Evolutionary conservation across 2,797 vertebrate species (phyloP).

Genomic region (Siniperca undulata): DNA sequence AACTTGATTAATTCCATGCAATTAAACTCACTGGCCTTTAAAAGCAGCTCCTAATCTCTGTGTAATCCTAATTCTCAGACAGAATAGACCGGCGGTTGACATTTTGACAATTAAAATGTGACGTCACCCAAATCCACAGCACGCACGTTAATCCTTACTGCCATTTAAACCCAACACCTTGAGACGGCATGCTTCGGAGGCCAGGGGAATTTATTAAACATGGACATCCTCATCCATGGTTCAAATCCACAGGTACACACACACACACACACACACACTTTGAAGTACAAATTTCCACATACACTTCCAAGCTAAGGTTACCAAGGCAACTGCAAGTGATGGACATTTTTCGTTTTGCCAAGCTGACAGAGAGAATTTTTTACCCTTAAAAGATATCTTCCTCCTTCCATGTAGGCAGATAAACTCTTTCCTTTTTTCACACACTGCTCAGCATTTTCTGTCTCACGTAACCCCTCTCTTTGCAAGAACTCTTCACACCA

Average conservation of each 20-base stretch:
- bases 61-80: slow-evolving; percentile 75
- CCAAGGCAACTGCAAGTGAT: slow-evolving; percentile 70
- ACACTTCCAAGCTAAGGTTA: slow-evolving; percentile 50
- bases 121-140: slow-evolving; percentile 65
- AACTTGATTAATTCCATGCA: slow-evolving; percentile 72
- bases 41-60: slow-evolving; percentile 69
- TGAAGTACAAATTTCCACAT: slow-evolving; percentile 35
- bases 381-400: slow-evolving; percentile 46
- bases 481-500: slow-evolving; percentile 50
- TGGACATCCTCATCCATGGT: slow-evolving; percentile 50
- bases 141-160: slow-evolving; percentile 73
- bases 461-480: slow-evolving; percentile 33
- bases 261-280: slow-evolving; percentile 18
- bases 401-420: slow-evolving; percentile 45
- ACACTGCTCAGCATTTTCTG: slow-evolving; percentile 55
- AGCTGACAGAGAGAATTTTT: slow-evolving; percentile 46
- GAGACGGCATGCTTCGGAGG: slow-evolving; percentile 52
- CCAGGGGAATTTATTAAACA: slow-evolving; percentile 60
- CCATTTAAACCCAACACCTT: slow-evolving; percentile 83
- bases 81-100: slow-evolving; percentile 71
- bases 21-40: slow-evolving; percentile 81
- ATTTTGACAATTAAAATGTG: slow-evolving; percentile 77
- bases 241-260: slow-evolving; percentile 33
- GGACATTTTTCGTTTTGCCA: slow-evolving; percentile 58
- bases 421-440: slow-evolving; percentile 42